Conservation (phyloP, 2,797 vertebrate species). For the Mormyrops attenuatus region DNA sequence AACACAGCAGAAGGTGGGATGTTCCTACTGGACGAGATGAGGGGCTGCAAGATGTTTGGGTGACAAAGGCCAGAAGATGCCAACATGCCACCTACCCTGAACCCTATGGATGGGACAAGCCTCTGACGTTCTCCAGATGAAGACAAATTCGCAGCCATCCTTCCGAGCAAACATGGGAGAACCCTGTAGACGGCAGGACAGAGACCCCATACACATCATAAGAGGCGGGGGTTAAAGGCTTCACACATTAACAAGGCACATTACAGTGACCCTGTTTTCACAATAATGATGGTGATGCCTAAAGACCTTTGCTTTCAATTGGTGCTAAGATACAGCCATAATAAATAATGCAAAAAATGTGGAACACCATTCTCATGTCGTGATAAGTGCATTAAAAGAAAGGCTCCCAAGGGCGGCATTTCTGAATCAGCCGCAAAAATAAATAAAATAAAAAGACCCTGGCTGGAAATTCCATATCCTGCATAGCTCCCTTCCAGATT, state of each 20-base stretch:
- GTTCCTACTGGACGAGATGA: neutral
- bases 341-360: neutral
- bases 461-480: neutral
- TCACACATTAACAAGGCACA: neutral
- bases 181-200: constrained; percentile 58
- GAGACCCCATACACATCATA: neutral
- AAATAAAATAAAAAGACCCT: neutral
- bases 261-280: neutral
- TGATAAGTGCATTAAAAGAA: neutral
- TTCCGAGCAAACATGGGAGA: constrained; percentile 76
- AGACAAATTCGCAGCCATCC: constrained; percentile 82
- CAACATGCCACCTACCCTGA: constrained; percentile 50
- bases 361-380: neutral
- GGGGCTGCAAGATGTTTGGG: neutral
- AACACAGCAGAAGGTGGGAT: neutral
- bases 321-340: neutral
- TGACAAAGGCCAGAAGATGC: neutral
- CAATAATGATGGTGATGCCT: neutral
- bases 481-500: neutral
- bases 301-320: neutral
- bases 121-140: constrained; percentile 86
- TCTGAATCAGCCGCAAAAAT: neutral
- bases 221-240: neutral
- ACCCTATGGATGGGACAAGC: constrained; percentile 77
- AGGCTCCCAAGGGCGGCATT: neutral